phyloP scores from a whole-genome alignment of 2,113 vertebrate species.

The Callipepla californica region DNA sequence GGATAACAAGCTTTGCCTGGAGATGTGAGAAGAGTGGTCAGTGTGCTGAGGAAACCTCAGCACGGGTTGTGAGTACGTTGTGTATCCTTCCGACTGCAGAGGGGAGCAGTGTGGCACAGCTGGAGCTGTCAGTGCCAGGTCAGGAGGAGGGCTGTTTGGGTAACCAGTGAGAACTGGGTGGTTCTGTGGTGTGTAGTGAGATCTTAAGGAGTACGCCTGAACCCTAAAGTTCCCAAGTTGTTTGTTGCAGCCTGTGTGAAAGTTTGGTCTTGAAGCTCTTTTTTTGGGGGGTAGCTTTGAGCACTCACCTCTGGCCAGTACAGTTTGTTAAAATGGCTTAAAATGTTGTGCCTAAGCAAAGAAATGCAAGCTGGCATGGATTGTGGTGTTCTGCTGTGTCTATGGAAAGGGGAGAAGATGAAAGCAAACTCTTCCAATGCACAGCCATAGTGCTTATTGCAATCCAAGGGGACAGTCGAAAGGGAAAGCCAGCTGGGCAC shows the following conservation, averaged over 20 bases:
- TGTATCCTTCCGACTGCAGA: not conserved
- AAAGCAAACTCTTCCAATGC: not conserved
- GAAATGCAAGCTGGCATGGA: not conserved
- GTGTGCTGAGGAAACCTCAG: not conserved
- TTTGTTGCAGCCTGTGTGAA: not conserved
- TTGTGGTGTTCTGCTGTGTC: not conserved
- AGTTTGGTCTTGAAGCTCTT: not conserved
- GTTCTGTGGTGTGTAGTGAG: not conserved
- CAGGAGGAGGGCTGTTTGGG: not conserved
- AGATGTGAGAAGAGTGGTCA: not conserved
- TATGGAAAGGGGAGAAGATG: not conserved
- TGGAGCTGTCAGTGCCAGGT: not conserved
- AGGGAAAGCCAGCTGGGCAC: not conserved
- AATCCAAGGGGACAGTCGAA: not conserved
- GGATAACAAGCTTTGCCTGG: not conserved
- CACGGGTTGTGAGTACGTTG: not conserved
- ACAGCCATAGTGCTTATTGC: not conserved
- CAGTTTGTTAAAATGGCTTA: not conserved
- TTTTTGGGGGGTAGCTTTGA: not conserved
- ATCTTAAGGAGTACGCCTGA: not conserved
- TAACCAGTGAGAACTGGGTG: not conserved
- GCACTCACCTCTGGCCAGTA: not conserved
- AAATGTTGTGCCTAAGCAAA: not conserved
- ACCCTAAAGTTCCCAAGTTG: rapidly evolving
- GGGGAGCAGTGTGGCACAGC: not conserved